Conservation (phyloP, 1,140 invertebrate genomes). For the Drosophila ohnishii region DNA sequence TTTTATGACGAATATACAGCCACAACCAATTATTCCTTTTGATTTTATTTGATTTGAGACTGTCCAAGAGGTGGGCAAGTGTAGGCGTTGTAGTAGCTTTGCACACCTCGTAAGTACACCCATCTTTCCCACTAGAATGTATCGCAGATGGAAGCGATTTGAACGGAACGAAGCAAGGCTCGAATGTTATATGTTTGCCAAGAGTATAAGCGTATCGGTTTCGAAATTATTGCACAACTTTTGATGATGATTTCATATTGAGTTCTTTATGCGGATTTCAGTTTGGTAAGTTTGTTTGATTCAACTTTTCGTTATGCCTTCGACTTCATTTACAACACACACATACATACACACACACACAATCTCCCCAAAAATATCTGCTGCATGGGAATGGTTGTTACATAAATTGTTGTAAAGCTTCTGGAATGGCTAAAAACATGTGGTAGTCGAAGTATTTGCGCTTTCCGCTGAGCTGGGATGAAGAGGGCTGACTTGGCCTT, state of each 20-base stretch:
- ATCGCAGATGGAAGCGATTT: not conserved
- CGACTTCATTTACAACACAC: not conserved
- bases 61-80: not conserved
- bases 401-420: conserved; percentile 63
- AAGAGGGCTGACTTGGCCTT: not conserved
- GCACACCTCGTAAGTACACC: not conserved
- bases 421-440: conserved; percentile 31
- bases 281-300: conserved; percentile 45
- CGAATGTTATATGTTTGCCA: not conserved
- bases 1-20: conserved; percentile 38
- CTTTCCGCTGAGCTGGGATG: conserved; percentile 24
- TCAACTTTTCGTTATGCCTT: conserved; percentile 2
- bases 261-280: conserved; percentile 26
- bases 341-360: conserved; percentile 13
- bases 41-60: conserved; percentile 6
- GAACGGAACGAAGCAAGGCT: conserved; percentile 3
- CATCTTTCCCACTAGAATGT: not conserved
- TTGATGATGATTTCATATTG: conserved; percentile 31
- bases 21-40: not conserved
- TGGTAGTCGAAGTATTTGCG: conserved; percentile 21
- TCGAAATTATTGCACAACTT: conserved; percentile 18
- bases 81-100: conserved; percentile 1
- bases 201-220: conserved; percentile 6
- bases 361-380: conserved; percentile 13
- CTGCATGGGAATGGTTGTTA: conserved; percentile 72